These are phyloP conservation scores for Netelia inedita DNA, from an alignment of 2,888 invertebrate species.

Conservation along the genomic window DNA sequence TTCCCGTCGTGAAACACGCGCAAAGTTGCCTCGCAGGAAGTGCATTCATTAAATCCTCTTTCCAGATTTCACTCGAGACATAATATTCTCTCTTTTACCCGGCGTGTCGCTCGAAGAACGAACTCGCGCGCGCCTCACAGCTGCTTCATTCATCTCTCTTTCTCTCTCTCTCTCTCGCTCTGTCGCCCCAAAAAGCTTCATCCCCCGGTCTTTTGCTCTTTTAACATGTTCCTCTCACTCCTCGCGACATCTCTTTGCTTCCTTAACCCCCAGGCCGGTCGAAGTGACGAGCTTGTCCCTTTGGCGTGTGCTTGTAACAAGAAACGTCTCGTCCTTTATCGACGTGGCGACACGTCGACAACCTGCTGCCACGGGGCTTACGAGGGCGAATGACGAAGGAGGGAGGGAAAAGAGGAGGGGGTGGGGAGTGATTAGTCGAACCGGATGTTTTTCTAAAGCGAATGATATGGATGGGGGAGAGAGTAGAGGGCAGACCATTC, in stretches of 20 bases:
- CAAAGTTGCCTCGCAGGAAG: constrained; percentile 68
- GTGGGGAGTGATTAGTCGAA: constrained; percentile 47
- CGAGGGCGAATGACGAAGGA: background rate
- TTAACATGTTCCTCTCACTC: constrained; percentile 15
- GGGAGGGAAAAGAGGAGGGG: background rate
- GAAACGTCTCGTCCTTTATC: constrained; percentile 24
- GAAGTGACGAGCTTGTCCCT: background rate
- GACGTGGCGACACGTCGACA: constrained; percentile 42
- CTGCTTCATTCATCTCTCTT: constrained; percentile 76
- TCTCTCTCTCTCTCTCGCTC: constrained; percentile 25
- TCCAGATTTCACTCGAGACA: constrained; percentile 65
- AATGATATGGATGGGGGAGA: background rate
- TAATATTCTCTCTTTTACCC: constrained; percentile 35
- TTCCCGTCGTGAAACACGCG: constrained; percentile 10
- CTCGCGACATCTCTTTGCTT: constrained; percentile 15
- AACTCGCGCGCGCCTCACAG: constrained; percentile 62
- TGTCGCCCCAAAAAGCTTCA: constrained; percentile 19
- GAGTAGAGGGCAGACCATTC: background rate
- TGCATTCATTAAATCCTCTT: constrained; percentile 75
- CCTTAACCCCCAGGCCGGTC: background rate
- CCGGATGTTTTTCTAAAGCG: constrained; percentile 47
- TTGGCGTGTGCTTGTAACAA: background rate
- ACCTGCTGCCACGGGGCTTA: constrained; percentile 25
- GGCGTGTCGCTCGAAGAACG: constrained; percentile 25
- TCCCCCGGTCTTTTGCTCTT: constrained; percentile 24